These are phyloP conservation scores for Timema podura DNA, from an alignment of 2,888 invertebrate genomes.

Conservation along the genomic window DNA sequence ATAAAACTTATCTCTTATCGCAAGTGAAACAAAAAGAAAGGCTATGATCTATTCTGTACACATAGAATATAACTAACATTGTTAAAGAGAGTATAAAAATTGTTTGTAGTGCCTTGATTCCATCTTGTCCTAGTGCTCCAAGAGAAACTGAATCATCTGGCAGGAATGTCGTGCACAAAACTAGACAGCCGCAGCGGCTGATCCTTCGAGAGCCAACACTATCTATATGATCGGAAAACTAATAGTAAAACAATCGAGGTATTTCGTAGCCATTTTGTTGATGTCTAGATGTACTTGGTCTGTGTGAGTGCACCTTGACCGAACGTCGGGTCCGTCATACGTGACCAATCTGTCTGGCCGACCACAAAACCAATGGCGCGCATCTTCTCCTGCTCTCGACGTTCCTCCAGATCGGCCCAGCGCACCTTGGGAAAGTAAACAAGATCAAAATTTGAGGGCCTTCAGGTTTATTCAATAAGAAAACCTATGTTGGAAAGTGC, in stretches of 20 bases:
- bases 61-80: too few relatives aligned
- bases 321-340: constrained; percentile 89
- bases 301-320: constrained; percentile 87
- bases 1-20: too few relatives aligned
- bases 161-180: too few relatives aligned
- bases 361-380: constrained; percentile 95
- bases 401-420: constrained; percentile 97
- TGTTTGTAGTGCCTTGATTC: too few relatives aligned
- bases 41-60: too few relatives aligned
- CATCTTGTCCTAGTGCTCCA: too few relatives aligned
- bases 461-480: too few relatives aligned
- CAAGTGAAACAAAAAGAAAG: too few relatives aligned
- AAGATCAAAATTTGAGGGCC: background rate
- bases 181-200: too few relatives aligned
- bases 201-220: background rate
- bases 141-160: too few relatives aligned
- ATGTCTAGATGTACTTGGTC: constrained; percentile 80
- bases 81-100: too few relatives aligned
- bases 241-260: background rate
- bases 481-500: too few relatives aligned
- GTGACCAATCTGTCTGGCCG: constrained; percentile 93
- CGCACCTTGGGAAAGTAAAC: constrained; percentile 65
- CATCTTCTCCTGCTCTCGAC: constrained; percentile 86
- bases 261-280: background rate
- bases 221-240: background rate